Conservation (phyloP, 1,140 invertebrate species). For the Macrotrachela quadricornifera region DNA sequence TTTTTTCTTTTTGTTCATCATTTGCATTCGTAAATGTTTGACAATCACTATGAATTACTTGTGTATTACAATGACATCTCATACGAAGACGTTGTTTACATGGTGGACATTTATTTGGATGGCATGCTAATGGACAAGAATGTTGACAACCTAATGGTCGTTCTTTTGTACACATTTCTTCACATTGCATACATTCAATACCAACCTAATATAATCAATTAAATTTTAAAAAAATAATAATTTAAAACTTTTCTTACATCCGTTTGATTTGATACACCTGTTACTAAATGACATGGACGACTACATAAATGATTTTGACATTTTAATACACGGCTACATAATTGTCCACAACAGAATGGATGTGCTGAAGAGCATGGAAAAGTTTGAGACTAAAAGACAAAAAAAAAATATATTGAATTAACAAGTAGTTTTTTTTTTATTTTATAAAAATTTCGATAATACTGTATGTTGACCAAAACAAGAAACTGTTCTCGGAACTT, state of each 20-base stretch:
- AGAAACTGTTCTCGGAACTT: conserved; percentile 43
- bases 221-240: conserved; percentile 7
- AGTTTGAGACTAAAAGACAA: conserved; percentile 31
- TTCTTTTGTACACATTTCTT: conserved; percentile 41
- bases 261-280: conserved; percentile 15
- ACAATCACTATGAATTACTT: conserved; percentile 49
- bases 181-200: conserved; percentile 47
- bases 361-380: conserved; percentile 51
- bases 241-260: conserved; percentile 1
- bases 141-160: conserved; percentile 56
- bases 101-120: conserved; percentile 36
- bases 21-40: conserved; percentile 38
- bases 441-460: background rate
- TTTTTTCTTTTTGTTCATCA: conserved; percentile 29
- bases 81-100: conserved; percentile 49
- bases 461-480: conserved; percentile 62
- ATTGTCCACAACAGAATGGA: conserved; percentile 46
- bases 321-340: conserved; percentile 42
- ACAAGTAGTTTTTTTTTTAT: too few relatives aligned
- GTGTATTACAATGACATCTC: conserved; percentile 55
- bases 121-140: conserved; percentile 49
- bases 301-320: conserved; percentile 61
- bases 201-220: conserved; percentile 18
- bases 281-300: conserved; percentile 46
- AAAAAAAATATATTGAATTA: conserved; percentile 3